phyloP scores from a whole-genome alignment of 2,113 vertebrate species.

The Pithys albifrons region DNA sequence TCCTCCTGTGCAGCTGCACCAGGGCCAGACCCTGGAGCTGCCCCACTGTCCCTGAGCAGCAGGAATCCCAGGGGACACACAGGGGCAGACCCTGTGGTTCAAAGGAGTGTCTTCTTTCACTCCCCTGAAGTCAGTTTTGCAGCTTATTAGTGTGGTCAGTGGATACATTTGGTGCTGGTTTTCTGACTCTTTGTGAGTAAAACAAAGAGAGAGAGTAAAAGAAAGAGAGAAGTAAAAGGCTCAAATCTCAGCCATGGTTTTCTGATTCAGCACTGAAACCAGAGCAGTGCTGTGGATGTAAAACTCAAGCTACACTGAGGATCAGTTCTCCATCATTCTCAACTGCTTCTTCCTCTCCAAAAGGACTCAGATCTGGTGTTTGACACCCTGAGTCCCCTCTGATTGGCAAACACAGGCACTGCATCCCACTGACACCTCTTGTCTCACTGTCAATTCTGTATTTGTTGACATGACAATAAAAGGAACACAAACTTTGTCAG shows the following conservation, averaged over 20 bases:
- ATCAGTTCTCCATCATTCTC: neutral
- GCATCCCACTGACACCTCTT: neutral
- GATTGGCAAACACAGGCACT: neutral
- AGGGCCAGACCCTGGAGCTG: neutral
- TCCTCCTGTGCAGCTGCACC: neutral
- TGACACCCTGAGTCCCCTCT: neutral
- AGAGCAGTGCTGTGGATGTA: neutral
- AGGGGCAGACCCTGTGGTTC: neutral
- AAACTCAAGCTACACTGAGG: neutral
- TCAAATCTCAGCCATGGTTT: neutral
- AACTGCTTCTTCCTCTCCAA: neutral
- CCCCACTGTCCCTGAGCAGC: neutral
- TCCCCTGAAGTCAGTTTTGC: neutral
- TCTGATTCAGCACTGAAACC: neutral
- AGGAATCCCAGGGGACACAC: neutral
- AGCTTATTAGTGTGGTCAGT: neutral
- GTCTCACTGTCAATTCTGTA: neutral
- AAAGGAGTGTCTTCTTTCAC: neutral
- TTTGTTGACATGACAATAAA: neutral
- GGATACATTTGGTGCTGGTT: neutral
- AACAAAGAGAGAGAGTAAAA: neutral
- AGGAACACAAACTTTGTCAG: neutral
- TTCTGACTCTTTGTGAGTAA: neutral
- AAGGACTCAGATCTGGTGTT: neutral
- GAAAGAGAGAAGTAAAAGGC: neutral